Evolutionary conservation across 2,113 vertebrate species (phyloP).

Genomic region (Phodopus roborovskii): DNA sequence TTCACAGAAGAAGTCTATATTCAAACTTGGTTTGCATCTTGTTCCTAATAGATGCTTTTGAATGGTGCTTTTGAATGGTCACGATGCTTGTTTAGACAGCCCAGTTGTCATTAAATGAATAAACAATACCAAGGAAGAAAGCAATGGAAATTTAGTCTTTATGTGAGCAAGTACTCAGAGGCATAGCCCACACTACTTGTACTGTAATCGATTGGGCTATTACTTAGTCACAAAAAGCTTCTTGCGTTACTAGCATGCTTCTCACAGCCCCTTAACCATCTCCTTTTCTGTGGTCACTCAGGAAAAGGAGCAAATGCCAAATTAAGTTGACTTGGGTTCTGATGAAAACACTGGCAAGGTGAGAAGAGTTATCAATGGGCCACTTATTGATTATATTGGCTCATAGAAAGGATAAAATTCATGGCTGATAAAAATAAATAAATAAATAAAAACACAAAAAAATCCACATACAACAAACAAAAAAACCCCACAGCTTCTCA

Average conservation of each 20-base stretch:
- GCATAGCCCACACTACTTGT: neutral
- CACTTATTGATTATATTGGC: neutral
- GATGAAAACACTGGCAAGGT: constrained; percentile 18
- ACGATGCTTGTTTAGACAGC: neutral
- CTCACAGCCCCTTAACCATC: neutral
- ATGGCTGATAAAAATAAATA: neutral
- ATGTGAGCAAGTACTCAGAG: neutral
- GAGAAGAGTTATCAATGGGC: neutral
- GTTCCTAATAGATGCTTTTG: constrained; percentile 26
- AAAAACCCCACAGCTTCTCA: neutral
- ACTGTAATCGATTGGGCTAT: neutral
- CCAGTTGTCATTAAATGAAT: neutral
- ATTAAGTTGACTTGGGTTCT: constrained; percentile 49
- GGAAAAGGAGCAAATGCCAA: constrained; percentile 9
- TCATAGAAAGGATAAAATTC: neutral
- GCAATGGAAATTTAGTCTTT: neutral
- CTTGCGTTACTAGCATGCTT: neutral
- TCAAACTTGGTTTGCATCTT: neutral
- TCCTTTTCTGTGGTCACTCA: constrained; percentile 32
- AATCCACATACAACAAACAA: neutral
- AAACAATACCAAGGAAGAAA: constrained; percentile 2
- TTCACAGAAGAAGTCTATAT: neutral
- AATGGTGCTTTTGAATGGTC: neutral
- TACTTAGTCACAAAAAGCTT: constrained; percentile 21
- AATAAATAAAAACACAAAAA: neutral